Percentiles rank a stretch among this genome's conserved stretches.
phyloP scores from a whole-genome alignment of 1,140 invertebrate species.

The Melipona quadrifasciata region DNA sequence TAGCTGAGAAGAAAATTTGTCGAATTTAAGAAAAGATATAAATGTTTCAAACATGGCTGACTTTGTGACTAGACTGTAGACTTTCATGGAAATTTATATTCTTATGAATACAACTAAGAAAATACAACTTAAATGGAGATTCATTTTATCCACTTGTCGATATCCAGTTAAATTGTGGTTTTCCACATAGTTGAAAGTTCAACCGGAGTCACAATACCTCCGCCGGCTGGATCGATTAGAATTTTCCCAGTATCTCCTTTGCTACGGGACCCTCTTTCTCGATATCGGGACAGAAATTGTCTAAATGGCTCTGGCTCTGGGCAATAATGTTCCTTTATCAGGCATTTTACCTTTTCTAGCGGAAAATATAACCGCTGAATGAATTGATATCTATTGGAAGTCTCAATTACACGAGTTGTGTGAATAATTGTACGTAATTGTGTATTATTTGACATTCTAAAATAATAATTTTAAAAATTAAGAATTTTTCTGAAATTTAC shows the following conservation, averaged over 20 bases:
- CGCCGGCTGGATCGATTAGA: slow-evolving; percentile 9
- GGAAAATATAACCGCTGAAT: background rate
- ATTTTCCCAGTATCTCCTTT: background rate
- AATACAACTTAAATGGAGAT: too few species aligned
- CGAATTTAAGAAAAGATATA: too few species aligned
- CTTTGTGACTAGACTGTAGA: too few species aligned
- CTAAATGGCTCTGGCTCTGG: background rate
- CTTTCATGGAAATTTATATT: too few species aligned
- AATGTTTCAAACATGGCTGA: too few species aligned
- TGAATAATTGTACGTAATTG: too few species aligned
- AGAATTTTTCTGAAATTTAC: too few species aligned
- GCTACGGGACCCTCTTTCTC: background rate
- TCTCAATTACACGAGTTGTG: too few species aligned
- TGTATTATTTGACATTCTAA: too few species aligned
- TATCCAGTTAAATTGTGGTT: slow-evolving; percentile 19
- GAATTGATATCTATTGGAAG: background rate
- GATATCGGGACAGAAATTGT: background rate
- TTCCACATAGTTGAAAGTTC: slow-evolving; percentile 38
- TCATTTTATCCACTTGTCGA: background rate
- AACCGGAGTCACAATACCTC: slow-evolving; percentile 12
- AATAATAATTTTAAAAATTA: too few species aligned
- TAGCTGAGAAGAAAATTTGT: too few species aligned
- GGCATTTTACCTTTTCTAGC: background rate
- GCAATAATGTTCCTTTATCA: slow-evolving; percentile 15
- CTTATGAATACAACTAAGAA: too few species aligned